These are phyloP conservation scores for Pegoplata infirma DNA, from an alignment of 2,888 invertebrate genomes.

Conservation along the genomic window DNA sequence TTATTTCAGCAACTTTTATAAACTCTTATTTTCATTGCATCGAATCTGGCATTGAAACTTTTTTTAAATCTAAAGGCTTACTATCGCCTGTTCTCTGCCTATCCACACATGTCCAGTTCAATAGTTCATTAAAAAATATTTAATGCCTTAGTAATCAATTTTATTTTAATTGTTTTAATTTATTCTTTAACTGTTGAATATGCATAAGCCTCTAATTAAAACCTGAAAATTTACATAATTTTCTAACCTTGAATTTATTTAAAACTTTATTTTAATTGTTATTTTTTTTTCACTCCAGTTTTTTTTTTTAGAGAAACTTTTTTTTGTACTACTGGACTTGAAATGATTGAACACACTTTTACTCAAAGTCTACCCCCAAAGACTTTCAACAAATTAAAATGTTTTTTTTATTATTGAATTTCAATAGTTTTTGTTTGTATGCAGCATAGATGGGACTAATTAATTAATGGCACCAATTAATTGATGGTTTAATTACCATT, in stretches of 20 bases:
- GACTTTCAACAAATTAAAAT: slow-evolving; percentile 17
- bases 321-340: slow-evolving; percentile 5
- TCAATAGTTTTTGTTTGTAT: no score
- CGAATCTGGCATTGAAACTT: no score
- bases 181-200: no score
- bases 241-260: slow-evolving; percentile 37
- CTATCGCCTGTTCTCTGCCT: no score
- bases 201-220: background rate
- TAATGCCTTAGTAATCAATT: background rate
- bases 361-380: background rate
- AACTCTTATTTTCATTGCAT: no score
- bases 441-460: no score
- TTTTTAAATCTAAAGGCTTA: no score
- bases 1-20: no score
- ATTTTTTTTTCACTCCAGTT: background rate
- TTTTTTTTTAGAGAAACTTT: slow-evolving; percentile 18
- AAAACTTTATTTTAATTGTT: background rate
- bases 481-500: no score
- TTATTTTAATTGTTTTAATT: no score
- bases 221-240: background rate
- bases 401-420: background rate
- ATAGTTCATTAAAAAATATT: background rate
- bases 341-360: background rate
- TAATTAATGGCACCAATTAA: no score
- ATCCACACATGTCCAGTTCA: no score